phyloP scores from a whole-genome alignment of 2,797 vertebrate genomes.

The Allobates femoralis region DNA sequence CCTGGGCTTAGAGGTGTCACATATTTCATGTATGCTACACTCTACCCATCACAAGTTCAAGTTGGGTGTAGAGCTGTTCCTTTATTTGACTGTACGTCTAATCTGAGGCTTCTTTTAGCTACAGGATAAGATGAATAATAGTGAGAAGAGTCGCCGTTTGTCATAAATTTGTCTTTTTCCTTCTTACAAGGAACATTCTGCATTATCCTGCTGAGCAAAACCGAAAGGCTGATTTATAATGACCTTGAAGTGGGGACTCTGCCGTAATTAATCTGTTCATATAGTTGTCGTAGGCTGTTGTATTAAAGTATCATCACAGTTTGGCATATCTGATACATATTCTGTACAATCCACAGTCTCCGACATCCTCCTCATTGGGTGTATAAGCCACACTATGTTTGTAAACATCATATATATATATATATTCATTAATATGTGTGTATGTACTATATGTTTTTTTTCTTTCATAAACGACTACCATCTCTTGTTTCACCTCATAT shows the following conservation, averaged over 20 bases:
- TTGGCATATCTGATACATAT: background rate
- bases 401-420: too few species aligned
- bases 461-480: too few species aligned
- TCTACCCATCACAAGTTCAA: constrained; percentile 10
- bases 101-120: background rate
- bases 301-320: background rate
- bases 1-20: constrained; percentile 61
- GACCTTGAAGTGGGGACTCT: background rate
- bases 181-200: constrained; percentile 1
- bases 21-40: constrained; percentile 49
- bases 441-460: too few species aligned
- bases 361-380: too few species aligned
- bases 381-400: too few species aligned
- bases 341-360: too few species aligned
- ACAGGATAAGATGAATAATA: background rate
- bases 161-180: background rate
- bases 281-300: background rate
- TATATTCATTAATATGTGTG: too few species aligned
- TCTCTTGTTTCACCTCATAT: too few species aligned
- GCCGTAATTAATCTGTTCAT: background rate
- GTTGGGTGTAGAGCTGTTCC: background rate
- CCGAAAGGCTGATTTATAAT: constrained; percentile 4
- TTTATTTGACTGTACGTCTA: background rate
- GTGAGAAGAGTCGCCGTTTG: background rate
- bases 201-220: background rate